Evolutionary conservation across 2,113 vertebrate genomes (phyloP).

Genomic region (Henicopernis longicauda): DNA sequence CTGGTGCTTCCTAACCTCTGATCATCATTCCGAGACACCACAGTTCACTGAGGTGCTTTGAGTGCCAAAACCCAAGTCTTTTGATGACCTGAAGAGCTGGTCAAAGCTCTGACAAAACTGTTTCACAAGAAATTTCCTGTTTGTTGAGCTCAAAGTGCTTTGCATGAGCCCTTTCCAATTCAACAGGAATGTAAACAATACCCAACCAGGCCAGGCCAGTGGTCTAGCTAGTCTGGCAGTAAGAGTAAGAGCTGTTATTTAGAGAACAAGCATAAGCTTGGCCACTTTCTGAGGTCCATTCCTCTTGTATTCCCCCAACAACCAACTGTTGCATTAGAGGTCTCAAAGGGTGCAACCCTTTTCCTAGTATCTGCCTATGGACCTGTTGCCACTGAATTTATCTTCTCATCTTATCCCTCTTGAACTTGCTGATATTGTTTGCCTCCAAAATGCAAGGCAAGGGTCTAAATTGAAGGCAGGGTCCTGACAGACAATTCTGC

Average conservation of each 20-base stretch:
- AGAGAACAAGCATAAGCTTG: not conserved
- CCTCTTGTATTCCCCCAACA: not conserved
- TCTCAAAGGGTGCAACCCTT: not conserved
- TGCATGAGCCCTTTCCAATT: not conserved
- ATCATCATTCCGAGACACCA: not conserved
- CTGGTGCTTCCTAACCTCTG: not conserved
- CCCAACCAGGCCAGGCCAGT: not conserved
- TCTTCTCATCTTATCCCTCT: not conserved
- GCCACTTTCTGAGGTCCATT: not conserved
- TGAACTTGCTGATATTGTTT: not conserved
- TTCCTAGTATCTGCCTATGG: not conserved
- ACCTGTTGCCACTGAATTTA: not conserved
- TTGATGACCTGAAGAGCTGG: not conserved
- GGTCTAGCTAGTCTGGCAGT: not conserved
- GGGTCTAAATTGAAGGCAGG: not conserved
- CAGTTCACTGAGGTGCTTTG: not conserved
- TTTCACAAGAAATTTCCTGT: not conserved
- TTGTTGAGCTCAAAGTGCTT: not conserved
- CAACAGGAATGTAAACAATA: conserved; percentile 16
- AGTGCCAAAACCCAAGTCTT: not conserved
- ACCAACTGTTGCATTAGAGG: not conserved
- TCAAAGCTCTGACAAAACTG: not conserved
- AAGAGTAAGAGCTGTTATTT: not conserved
- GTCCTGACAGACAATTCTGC: not conserved
- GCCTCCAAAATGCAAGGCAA: not conserved